phyloP scores from a whole-genome alignment of 2,797 vertebrate species.

The Xiphorhynchus erythropygius region DNA sequence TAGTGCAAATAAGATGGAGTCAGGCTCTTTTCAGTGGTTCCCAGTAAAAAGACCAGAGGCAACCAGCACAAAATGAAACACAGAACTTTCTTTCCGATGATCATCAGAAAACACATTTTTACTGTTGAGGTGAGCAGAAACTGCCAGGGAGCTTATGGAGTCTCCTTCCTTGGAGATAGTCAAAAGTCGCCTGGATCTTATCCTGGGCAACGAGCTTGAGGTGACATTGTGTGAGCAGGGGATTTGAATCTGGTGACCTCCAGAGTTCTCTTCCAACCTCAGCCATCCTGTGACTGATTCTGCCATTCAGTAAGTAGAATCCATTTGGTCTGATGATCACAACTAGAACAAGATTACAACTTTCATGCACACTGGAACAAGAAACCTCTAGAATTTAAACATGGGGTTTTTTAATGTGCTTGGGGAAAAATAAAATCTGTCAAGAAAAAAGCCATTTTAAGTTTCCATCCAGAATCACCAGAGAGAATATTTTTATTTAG shows the following conservation, averaged over 20 bases:
- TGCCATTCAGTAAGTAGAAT: not conserved
- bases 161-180: not conserved
- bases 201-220: not conserved
- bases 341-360: not conserved
- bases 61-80: not conserved
- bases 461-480: not conserved
- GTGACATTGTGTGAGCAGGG: not conserved
- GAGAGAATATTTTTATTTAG: not conserved
- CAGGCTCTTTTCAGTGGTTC: not conserved
- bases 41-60: not conserved
- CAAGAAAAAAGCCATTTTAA: not conserved
- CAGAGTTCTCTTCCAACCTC: not conserved
- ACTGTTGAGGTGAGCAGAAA: not conserved
- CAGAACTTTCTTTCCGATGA: not conserved
- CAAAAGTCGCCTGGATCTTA: not conserved
- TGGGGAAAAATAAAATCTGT: not conserved
- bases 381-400: not conserved
- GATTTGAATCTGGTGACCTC: not conserved
- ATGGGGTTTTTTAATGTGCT: not conserved
- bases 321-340: not conserved
- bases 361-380: not conserved
- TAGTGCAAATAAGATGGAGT: not conserved
- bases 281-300: not conserved
- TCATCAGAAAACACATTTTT: not conserved
- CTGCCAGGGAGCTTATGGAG: not conserved